A percentile compares a stretch with the other conserved stretches of the same genome.
Conservation (phyloP, 1,140 invertebrate genomes). For the Homarus americanus region DNA sequence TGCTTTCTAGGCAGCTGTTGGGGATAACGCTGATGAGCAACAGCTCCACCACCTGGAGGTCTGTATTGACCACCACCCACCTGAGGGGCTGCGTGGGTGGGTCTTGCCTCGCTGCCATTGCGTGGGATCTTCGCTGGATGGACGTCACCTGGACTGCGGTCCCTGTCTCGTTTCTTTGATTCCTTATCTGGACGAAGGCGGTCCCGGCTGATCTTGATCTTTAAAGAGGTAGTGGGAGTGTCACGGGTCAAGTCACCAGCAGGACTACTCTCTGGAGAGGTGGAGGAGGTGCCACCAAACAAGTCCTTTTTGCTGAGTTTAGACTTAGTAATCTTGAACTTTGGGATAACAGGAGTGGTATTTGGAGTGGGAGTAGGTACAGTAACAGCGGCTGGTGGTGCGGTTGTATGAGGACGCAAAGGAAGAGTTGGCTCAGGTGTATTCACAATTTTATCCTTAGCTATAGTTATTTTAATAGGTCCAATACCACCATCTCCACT, state of each 20-base stretch:
- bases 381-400: constrained; percentile 64
- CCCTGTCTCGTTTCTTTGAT: constrained; percentile 74
- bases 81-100: constrained; percentile 69
- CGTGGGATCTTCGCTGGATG: constrained; percentile 61
- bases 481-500: constrained; percentile 76
- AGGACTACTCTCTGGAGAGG: constrained; percentile 69
- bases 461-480: constrained; percentile 84
- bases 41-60: constrained; percentile 6
- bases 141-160: constrained; percentile 67
- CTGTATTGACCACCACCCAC: constrained; percentile 69
- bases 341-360: constrained; percentile 76
- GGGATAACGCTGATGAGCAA: constrained; percentile 31
- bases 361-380: constrained; percentile 7
- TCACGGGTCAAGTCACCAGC: constrained; percentile 75
- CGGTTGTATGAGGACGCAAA: constrained; percentile 74
- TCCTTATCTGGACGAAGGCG: constrained; percentile 55
- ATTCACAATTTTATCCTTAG: constrained; percentile 82
- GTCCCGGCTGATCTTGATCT: constrained; percentile 76
- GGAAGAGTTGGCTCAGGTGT: constrained; percentile 76
- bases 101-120: constrained; percentile 50
- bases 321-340: constrained; percentile 84
- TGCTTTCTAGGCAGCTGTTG: constrained; percentile 65
- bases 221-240: constrained; percentile 74
- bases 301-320: constrained; percentile 79
- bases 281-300: constrained; percentile 57